These are phyloP conservation scores for Lichenostomus cassidix DNA, from an alignment of 2,113 vertebrate genomes.

Conservation along the genomic window DNA sequence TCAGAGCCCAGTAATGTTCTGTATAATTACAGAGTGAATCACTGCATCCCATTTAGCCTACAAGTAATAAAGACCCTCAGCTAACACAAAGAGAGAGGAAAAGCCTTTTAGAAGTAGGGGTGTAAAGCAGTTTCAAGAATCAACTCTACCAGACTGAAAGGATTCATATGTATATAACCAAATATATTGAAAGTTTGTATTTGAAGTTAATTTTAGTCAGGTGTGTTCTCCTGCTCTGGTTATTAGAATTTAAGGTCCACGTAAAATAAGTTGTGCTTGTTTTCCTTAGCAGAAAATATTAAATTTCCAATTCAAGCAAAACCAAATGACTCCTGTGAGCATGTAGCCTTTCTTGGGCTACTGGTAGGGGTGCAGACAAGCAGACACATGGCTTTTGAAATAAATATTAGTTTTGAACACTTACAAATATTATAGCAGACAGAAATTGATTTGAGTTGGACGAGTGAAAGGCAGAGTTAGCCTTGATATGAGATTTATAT, in stretches of 20 bases:
- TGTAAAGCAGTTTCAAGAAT: not conserved
- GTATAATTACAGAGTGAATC: constrained; percentile 52
- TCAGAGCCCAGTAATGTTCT: constrained; percentile 14
- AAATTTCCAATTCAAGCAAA: not conserved
- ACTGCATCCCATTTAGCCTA: constrained; percentile 41
- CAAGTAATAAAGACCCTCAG: not conserved
- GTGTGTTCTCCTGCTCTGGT: not conserved
- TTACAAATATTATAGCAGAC: not conserved
- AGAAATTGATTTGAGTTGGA: not conserved
- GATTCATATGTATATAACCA: not conserved
- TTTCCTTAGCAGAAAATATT: not conserved
- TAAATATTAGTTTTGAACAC: not conserved
- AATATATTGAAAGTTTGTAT: not conserved
- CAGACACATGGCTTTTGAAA: not conserved
- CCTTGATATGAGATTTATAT: not conserved
- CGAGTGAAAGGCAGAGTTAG: not conserved
- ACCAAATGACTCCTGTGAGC: rapidly evolving
- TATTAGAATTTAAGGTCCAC: not conserved
- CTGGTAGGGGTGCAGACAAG: not conserved
- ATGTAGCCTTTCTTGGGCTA: not conserved
- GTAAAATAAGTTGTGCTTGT: not conserved
- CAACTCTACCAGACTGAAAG: not conserved
- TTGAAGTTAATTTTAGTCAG: not conserved
- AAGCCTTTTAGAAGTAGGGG: not conserved
- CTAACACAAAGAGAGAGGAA: not conserved